These are phyloP conservation scores for Myotis pilosus DNA, from an alignment of 2,797 vertebrate species.

Conservation along the genomic window DNA sequence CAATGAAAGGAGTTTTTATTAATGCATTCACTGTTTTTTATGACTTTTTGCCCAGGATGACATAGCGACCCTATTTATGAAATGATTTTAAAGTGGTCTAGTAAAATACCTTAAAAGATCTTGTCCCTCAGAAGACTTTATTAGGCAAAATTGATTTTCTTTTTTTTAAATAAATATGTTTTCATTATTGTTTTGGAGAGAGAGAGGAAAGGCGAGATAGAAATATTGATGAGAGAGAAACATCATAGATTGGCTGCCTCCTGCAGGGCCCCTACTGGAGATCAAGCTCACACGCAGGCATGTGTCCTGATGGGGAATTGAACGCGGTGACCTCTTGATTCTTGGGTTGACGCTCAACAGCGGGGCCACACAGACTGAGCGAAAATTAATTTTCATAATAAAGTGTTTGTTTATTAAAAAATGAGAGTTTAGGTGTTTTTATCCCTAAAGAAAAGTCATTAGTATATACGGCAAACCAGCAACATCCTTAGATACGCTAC, in stretches of 20 bases:
- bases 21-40: conserved; percentile 41
- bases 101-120: conserved; percentile 40
- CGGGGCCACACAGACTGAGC: too few relatives aligned
- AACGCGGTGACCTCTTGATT: too few relatives aligned
- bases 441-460: conserved; percentile 8
- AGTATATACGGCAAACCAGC: not conserved
- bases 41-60: conserved; percentile 49
- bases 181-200: too few relatives aligned
- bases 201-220: too few relatives aligned
- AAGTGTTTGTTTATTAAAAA: conserved; percentile 60
- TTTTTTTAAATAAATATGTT: too few relatives aligned
- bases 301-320: too few relatives aligned
- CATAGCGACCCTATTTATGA: conserved; percentile 10
- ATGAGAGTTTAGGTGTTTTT: conserved; percentile 38
- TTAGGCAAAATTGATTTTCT: conserved; percentile 60
- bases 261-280: too few relatives aligned
- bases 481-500: conserved; percentile 5
- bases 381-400: conserved; percentile 61
- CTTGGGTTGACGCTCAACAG: too few relatives aligned
- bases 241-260: too few relatives aligned
- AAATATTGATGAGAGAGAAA: too few relatives aligned
- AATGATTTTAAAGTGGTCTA: conserved; percentile 24
- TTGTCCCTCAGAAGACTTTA: conserved; percentile 53
- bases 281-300: too few relatives aligned
- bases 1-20: conserved; percentile 66